Conservation (phyloP, 2,888 invertebrate species). For the Spodoptera littoralis region DNA sequence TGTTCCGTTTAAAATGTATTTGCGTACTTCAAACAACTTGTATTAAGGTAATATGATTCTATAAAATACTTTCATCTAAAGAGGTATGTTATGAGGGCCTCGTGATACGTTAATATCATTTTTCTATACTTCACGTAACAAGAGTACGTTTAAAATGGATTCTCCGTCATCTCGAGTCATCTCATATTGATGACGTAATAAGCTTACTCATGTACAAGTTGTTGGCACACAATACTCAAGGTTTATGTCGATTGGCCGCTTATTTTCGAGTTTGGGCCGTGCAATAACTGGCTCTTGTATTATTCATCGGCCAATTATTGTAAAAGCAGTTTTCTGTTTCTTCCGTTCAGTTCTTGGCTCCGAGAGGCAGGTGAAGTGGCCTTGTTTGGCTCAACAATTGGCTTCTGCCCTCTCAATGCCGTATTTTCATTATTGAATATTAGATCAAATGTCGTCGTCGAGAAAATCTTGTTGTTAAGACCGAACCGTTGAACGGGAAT, state of each 20-base stretch:
- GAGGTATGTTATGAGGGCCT: conserved; percentile 10
- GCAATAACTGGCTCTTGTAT: conserved; percentile 87
- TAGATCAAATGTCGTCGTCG: conserved; percentile 72
- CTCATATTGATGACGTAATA: conserved; percentile 45
- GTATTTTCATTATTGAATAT: conserved; percentile 80
- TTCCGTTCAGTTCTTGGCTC: conserved; percentile 53
- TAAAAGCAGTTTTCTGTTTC: conserved; percentile 86
- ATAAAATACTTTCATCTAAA: conserved; percentile 6
- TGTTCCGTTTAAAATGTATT: conserved; percentile 8
- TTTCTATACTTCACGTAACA: conserved; percentile 1
- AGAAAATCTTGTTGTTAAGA: conserved; percentile 55
- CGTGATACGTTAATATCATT: conserved; percentile 11
- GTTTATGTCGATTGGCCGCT: conserved; percentile 57
- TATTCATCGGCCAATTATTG: conserved; percentile 89
- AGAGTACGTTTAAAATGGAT: conserved; percentile 20
- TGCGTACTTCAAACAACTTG: conserved; percentile 11
- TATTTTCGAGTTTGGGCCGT: conserved; percentile 78
- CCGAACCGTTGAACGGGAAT: conserved; percentile 52
- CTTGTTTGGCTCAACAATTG: conserved; percentile 80
- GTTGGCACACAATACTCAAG: conserved; percentile 34
- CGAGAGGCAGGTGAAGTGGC: conserved; percentile 70
- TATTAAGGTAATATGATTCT: conserved; percentile 1
- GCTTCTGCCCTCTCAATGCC: conserved; percentile 68
- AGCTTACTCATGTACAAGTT: conserved; percentile 38
- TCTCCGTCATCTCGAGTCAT: conserved; percentile 16